Evolutionary conservation across 2,797 vertebrate genomes (phyloP), one percentile per base, ranked within the genome.

Genomic region (Urosaurus nigricauda): DNA sequence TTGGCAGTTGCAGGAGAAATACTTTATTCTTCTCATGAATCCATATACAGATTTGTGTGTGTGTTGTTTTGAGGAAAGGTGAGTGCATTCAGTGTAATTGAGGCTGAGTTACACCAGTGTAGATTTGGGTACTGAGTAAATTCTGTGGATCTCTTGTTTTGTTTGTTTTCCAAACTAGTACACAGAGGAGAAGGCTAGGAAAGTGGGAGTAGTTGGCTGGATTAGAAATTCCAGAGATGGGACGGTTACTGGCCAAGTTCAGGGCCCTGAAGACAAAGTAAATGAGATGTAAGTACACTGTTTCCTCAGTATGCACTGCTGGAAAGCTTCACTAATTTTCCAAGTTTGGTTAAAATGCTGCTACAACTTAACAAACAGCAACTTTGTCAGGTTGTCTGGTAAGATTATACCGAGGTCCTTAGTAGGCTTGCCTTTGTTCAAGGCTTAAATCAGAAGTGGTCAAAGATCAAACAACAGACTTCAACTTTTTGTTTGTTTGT

Each of bases 181-280:
- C 95, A 97, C 98, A 2, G 98, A 99, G 96, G 96, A 91, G 78
- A 96, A 99, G 96, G 98, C 98, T 12, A 97, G 96, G 90, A 97
- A 97, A 4, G 96, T 97, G 21, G 98, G 98, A 51, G 95, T 99
- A 93, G 98, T 98, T 78, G 98, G 98, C 94, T 99, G 98, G 98
- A 98, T 99, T 93, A 99, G 97, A 97, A 99, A 99, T 90, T 98
- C 98, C 81, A 92, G 93, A 83, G 78, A 96, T 26, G 98, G 98
- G 87, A 98, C 98, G 0, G 98, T 99, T 94, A 96, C 96, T 47
- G 98, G 98, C 11, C 98, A 98, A 92, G 96, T 98, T 29, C 98
- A 99, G 92, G 98, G 98, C 73, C 98, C 98, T 0, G 97, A 97
- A 79, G 96, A 97, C 21, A 96, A 91, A 94, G 97, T 99, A 92